phyloP scores from a whole-genome alignment of 2,888 invertebrate species.

The Philaethria dido region DNA sequence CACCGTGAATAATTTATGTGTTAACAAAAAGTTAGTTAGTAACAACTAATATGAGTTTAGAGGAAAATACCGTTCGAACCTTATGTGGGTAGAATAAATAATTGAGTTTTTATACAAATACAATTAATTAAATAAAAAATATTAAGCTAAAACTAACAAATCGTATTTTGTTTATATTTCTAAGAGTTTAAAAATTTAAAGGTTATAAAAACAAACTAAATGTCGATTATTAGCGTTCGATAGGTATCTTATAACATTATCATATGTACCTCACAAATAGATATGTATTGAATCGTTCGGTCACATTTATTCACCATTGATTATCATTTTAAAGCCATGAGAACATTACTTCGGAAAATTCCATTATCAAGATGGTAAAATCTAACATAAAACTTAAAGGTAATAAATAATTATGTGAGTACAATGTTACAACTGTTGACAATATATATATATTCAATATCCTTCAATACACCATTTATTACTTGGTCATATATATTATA shows the following conservation, averaged over 20 bases:
- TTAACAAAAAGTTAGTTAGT: slow-evolving; percentile 15
- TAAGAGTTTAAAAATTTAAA: background rate
- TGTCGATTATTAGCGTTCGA: background rate
- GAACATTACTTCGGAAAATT: background rate
- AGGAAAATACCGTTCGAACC: slow-evolving; percentile 16
- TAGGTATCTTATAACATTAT: background rate
- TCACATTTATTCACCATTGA: background rate
- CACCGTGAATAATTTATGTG: slow-evolving; percentile 20
- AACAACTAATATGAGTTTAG: background rate
- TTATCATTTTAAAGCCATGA: background rate
- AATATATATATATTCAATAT: background rate
- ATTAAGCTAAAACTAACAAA: background rate
- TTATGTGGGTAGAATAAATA: background rate
- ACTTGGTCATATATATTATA: too few species aligned
- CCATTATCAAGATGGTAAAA: slow-evolving; percentile 7
- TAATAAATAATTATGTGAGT: slow-evolving; percentile 5
- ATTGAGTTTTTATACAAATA: slow-evolving; percentile 7
- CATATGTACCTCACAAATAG: background rate
- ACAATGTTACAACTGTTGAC: slow-evolving; percentile 5
- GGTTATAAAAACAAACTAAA: background rate
- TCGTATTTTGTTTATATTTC: background rate
- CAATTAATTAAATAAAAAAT: background rate
- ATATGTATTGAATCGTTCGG: background rate
- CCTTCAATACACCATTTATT: too few species aligned
- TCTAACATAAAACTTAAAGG: background rate